Evolutionary conservation across 1,140 invertebrate genomes (phyloP).

Genomic region (Apolygus lucorum): DNA sequence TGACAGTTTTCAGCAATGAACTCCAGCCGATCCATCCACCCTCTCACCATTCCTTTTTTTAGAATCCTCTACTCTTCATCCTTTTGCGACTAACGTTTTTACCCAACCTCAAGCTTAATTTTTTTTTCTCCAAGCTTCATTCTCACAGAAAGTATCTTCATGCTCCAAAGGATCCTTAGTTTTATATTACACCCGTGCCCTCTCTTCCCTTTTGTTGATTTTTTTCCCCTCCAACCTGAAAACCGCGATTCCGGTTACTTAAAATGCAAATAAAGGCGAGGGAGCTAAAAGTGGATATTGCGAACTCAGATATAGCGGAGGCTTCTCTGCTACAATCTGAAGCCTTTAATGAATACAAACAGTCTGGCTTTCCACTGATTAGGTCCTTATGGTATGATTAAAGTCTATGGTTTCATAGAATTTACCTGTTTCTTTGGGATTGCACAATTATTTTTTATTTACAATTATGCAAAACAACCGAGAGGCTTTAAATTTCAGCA

Average conservation of each 20-base stretch:
- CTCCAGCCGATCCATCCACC: not conserved
- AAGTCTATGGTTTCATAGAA: not conserved
- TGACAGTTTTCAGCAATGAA: constrained; percentile 5
- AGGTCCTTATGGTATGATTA: constrained; percentile 7
- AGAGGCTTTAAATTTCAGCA: no score
- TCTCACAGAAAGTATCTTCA: not conserved
- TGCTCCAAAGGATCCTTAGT: not conserved
- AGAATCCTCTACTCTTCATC: not conserved
- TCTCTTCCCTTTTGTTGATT: not conserved
- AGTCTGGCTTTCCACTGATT: constrained; percentile 12
- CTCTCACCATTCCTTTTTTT: not conserved
- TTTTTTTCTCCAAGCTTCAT: not conserved
- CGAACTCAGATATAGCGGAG: not conserved
- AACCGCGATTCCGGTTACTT: not conserved
- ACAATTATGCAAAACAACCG: no score
- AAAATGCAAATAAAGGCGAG: constrained; percentile 5
- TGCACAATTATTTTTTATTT: no score
- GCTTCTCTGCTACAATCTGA: not conserved
- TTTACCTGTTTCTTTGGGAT: no score
- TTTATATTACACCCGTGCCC: not conserved
- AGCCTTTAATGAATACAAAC: constrained; percentile 10
- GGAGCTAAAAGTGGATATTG: not conserved
- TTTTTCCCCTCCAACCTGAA: not conserved
- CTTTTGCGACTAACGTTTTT: not conserved
- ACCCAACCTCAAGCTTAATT: not conserved